These are phyloP conservation scores for Psittacula echo DNA, from an alignment of 2,797 vertebrate species.

Conservation along the genomic window DNA sequence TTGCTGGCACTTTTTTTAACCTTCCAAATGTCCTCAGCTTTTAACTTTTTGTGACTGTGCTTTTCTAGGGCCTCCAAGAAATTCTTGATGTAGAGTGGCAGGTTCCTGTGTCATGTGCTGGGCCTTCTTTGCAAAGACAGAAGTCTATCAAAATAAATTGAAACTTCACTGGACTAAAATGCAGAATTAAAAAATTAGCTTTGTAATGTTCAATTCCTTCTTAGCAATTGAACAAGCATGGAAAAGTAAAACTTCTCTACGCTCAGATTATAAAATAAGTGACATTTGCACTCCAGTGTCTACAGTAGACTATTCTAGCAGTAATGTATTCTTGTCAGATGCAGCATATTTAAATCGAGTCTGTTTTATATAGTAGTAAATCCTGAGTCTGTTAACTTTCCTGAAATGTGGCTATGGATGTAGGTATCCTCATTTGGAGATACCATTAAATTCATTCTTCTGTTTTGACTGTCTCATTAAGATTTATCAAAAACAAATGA, in stretches of 20 bases:
- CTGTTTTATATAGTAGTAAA: neutral
- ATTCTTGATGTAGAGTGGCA: neutral
- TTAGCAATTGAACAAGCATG: neutral
- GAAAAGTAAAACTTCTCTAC: neutral
- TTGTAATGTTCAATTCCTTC: neutral
- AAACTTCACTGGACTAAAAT: neutral
- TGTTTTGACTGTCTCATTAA: neutral
- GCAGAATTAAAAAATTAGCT: neutral
- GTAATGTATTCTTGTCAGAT: neutral
- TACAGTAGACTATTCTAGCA: neutral
- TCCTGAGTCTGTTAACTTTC: neutral
- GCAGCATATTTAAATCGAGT: neutral
- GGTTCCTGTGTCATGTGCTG: neutral
- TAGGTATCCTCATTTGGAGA: neutral
- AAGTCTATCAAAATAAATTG: neutral
- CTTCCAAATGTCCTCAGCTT: neutral
- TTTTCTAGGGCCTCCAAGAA: neutral
- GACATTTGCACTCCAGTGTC: neutral
- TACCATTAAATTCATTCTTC: neutral
- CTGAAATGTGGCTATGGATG: neutral
- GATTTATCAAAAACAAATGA: slow-evolving; percentile 8
- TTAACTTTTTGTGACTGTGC: neutral
- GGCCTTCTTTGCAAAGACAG: neutral
- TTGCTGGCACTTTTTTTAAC: neutral
- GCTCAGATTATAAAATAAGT: neutral